Evolutionary conservation across 1,140 invertebrate genomes (phyloP), one percentile per base, ranked within the genome.

Genomic region (Heliconius eleuchia): DNA sequence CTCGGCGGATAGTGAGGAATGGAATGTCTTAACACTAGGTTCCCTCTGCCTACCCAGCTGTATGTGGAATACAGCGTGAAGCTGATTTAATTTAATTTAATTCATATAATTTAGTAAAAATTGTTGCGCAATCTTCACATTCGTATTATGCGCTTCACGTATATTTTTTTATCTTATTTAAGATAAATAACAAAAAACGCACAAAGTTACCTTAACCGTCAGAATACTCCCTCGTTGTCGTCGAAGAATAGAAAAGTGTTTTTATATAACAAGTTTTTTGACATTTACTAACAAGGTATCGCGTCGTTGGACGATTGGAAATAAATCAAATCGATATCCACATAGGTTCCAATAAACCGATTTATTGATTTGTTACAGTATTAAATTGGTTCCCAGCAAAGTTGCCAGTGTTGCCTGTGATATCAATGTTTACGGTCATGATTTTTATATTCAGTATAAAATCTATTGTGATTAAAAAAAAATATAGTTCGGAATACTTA

Each of bases 351-450:
- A 94, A 93, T 93, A 94, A 93, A 93, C 87, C 90, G 91, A 93
- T 93, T 93, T 93, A 94, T 92, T 93, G 90, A 94, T 94, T 94
- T 94, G 92, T 94, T 93, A 94, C 92, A 94, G 90, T 83, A 88
- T 89, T 90, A 93, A 94, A 93, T 94, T 92, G 92, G 91, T 94
- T 94, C 92, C 89, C 92, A 92, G 88, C 88, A 89, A 18, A 30
- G 60, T 66, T 66, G 60, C 60, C 60, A 66, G 60, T 66, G 60
- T 86, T 88, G 87, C 82, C 89, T 88, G 87, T 87, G 86, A 90
- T 85, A 88, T 81, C 75, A 83, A 60, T 70, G 16, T 57, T 73
- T 55, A 75, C 70, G 74, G 70, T 34, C 23, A 74, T 79, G 46
- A 70, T 80, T 73, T 77, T 71, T 55, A 30, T 76, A 76, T 76